phyloP scores from a whole-genome alignment of 2,888 invertebrate genomes.

The Epinotia brunnichana region DNA sequence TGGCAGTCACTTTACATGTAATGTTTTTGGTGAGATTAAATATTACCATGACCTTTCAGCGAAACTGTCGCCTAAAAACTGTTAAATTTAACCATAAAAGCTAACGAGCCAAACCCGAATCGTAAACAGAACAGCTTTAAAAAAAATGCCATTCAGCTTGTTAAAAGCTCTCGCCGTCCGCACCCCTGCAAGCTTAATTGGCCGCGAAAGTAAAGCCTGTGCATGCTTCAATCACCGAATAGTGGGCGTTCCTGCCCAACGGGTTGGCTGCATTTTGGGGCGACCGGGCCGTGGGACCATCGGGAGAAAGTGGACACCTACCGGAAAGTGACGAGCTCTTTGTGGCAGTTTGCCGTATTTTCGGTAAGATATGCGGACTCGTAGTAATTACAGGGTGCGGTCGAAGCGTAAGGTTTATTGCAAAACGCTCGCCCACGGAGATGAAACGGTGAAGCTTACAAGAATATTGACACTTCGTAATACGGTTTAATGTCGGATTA shows the following conservation, averaged over 20 bases:
- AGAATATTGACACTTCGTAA: slow-evolving; percentile 30
- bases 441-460: slow-evolving; percentile 14
- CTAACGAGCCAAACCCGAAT: slow-evolving; percentile 19
- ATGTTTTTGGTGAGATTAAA: no score
- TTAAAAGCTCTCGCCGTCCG: slow-evolving; percentile 33
- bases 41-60: background rate
- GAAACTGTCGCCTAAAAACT: background rate
- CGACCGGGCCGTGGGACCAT: slow-evolving; percentile 78
- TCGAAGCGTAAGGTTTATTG: slow-evolving; percentile 52
- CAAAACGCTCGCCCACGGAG: slow-evolving; percentile 43
- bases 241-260: slow-evolving; percentile 79
- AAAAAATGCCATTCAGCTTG: slow-evolving; percentile 34
- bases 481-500: slow-evolving; percentile 25
- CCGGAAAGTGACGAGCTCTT: slow-evolving; percentile 68
- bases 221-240: slow-evolving; percentile 74
- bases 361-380: slow-evolving; percentile 60
- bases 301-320: slow-evolving; percentile 72
- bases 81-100: slow-evolving; percentile 9
- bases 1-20: no score
- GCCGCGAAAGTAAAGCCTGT: slow-evolving; percentile 47
- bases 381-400: slow-evolving; percentile 69
- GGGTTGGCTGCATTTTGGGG: slow-evolving; percentile 60
- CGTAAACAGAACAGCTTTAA: slow-evolving; percentile 9
- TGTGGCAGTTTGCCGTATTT: slow-evolving; percentile 61
- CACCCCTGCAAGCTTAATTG: slow-evolving; percentile 45